Evolutionary conservation across 53 echinoderm and acorn worm species (phyloP), one percentile per base, ranked within the genome.

Genomic region (Patiria pectinifera): DNA sequence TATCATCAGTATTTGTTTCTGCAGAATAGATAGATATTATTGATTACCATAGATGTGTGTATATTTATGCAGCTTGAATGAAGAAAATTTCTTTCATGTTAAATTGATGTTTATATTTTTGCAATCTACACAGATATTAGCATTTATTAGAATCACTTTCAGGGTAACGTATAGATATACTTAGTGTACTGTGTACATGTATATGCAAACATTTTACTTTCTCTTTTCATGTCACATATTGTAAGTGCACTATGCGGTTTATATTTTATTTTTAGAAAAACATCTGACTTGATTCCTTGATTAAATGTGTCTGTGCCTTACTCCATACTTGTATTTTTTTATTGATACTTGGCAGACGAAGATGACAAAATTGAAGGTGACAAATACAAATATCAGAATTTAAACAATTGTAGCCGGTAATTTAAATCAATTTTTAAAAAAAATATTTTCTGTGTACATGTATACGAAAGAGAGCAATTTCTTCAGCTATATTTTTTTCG

Each of bases 1-100:
- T 59, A 22, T 59, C n/a, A 43, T 82, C 59, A 82, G 82, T 82
- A 82, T 82, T 82, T 82, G 10, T 80, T 53, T 22, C 9, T 59
- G 5, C 6, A 22, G 59, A 82, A 13, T 22, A 22, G n/a, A 82
- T 82, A 82, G 24, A 1, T 22, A 18, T 78, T 12, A 2, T 78
- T 14, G 44, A 78, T 24, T 11, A 9, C 11, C 45, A 45, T 46
- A 45, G 59, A 59, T 82, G 21, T 59, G 25, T 82, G 58, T 82
- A 82, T 53, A 82, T 82, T 82, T 59, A 23, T 82, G 82, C 25
- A 82, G 13, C 25, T 45, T 47, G 0, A 80, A 82, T n/a, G 11
- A 13, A 59, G 24, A 59, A 24, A 46, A 46, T 15, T 13, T 78
- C 44, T 46, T 82, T 24, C 13, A 44, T 58, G 59, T 59, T 35